Conservation (phyloP, 2,113 vertebrate species). For the Epinephelus lanceolatus region DNA sequence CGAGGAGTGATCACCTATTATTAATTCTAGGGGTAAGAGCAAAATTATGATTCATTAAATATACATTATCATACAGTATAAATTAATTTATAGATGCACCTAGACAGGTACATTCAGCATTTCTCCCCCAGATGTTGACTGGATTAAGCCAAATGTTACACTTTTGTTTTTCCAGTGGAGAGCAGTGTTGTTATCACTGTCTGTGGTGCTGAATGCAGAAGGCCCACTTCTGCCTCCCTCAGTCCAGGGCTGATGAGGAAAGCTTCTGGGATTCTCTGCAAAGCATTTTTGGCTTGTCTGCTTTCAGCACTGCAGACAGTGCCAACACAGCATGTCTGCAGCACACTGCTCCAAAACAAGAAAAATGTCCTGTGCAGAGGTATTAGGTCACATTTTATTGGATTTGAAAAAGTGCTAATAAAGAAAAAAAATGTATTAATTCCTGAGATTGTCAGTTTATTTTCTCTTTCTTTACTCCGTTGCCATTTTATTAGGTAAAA, state of each 20-base stretch:
- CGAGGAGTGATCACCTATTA: no score
- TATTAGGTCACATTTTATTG: neutral
- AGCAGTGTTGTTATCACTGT: no score
- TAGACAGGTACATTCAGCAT: no score
- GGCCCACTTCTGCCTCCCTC: neutral
- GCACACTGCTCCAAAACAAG: neutral
- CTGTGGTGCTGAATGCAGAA: no score
- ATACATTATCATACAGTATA: no score
- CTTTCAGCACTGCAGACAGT: slow-evolving; percentile 1
- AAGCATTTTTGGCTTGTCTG: neutral
- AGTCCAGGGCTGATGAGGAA: neutral
- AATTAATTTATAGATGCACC: no score
- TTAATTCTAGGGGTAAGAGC: no score
- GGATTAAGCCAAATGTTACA: neutral
- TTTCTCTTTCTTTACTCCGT: neutral
- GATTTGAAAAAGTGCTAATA: neutral
- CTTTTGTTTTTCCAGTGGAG: neutral
- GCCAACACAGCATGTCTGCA: neutral
- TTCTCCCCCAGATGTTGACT: neutral
- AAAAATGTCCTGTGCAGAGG: neutral
- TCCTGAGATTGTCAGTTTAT: neutral
- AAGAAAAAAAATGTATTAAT: neutral
- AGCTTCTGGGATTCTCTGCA: neutral
- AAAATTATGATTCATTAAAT: no score
- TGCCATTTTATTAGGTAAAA: no score